Base-by-base conservation (phyloP, 2,113 vertebrate species). In the Acanthochromis polyacanthus region DNA sequence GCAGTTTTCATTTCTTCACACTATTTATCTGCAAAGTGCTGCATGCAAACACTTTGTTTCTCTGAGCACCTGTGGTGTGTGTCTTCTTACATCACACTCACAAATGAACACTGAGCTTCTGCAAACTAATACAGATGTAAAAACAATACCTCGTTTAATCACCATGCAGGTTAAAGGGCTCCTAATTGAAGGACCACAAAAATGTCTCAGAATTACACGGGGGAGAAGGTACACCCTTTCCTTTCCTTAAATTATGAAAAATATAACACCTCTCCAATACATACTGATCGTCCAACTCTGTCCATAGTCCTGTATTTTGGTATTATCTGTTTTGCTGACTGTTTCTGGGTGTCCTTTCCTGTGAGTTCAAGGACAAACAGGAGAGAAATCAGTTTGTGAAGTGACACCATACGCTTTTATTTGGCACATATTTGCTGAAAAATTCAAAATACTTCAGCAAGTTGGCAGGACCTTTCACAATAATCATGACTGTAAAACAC, bases 41-140 rank as follows among this genome's bases (percentile, higher is more conserved):
- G 30, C 71, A 53, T 83, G 75, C 84, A 81, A 74, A 87, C 78
- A 55, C 71, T 77, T 90, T 83, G 66, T 78, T 85, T 84, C 63
- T 70, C 30, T 75, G 71, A 56, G 28, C 23, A 5, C 80, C 46
- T 66, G 55, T 22, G 43, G 63, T 60, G 32, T 45, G 53, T 23
- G 20, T 50, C 28, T 45, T 43, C 25, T 63, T 46, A 17, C 4
- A 53, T 19, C 5, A 5, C 57, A 23, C 25, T 25, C 57, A 17
- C 57, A 71, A 68, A 55, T 43, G 20, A 60, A 60, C 16, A 22
- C n/a, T 46, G 53, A 58, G 40, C 61, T 50, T 77, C 15, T 20
- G 51, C 56, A 70, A 71, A 67, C 40, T 48, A 22, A 1, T 65
- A 43, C 53, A 23, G 65, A 83, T 57, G 57, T 76, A 53, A 58